A percentile compares a stretch with the other conserved stretches of the same genome.
phyloP scores from a whole-genome alignment of 2,797 vertebrate species.

The Semaprochilodus insignis region DNA sequence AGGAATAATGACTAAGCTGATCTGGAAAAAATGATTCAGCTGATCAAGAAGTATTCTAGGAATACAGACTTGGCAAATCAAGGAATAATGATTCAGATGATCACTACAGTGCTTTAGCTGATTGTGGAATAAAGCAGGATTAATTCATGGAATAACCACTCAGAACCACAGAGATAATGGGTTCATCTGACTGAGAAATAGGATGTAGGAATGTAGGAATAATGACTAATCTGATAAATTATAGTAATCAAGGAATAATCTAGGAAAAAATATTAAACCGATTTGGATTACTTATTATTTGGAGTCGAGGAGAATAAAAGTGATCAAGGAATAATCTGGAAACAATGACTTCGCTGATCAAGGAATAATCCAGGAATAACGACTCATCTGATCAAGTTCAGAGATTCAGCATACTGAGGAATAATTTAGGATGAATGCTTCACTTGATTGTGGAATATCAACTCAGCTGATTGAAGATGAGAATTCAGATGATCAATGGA shows the following conservation, averaged over 20 bases:
- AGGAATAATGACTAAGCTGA: not conserved
- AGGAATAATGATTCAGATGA: not conserved
- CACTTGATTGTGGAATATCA: not conserved
- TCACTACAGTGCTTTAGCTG: not conserved
- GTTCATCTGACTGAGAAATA: no score
- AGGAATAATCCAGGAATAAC: not conserved
- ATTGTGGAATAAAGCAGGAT: not conserved
- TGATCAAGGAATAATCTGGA: no score
- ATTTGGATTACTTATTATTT: no score
- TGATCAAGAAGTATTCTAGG: no score
- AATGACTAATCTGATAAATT: no score
- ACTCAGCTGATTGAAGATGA: not conserved
- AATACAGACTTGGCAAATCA: not conserved
- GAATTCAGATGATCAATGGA: not conserved
- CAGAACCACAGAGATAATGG: no score
- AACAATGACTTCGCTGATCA: not conserved
- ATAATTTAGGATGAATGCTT: not conserved
- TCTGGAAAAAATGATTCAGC: not conserved
- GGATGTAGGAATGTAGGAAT: no score
- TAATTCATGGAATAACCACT: no score
- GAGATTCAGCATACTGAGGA: not conserved
- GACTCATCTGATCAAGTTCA: not conserved
- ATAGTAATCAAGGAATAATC: no score
- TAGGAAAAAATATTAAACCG: no score
- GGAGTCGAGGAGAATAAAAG: no score